Base-by-base conservation (phyloP, 30 jellyfish, hydroid and myxozoan species). In the Aurelia coerulea region DNA sequence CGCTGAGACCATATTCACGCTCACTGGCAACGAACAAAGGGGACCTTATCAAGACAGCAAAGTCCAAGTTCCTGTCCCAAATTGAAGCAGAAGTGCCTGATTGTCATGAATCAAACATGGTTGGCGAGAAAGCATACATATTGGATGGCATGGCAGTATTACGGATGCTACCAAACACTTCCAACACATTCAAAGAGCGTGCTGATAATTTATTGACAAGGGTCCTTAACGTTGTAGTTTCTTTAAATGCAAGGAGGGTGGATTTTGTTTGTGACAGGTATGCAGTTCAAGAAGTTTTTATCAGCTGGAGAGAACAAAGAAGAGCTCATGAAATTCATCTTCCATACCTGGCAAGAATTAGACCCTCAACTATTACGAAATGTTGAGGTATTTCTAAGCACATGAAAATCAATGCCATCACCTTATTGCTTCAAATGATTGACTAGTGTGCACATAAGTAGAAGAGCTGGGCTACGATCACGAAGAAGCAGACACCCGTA, bases 401-500 rank as follows among this genome's bases (percentile, higher is more conserved):
- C 96, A 87, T 68, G 88, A 78, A 72, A 79, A 42, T 32, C 62
- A 64, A 8, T 87, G 92, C 50, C 92, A 76, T 74, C 86, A 41
- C 54, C 70, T 82, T 19, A 15, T 19, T 2, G 83, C 80, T 49
- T 14, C 60, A 53, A 52, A 34, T 62, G 68, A 80, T 56, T 68
- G 46, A 62, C 62, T 82, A 35, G 90, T 81, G 68, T 52, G 77
- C 70, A 60, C 66, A 12, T 70, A 70, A 8, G 51, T 88, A 51
- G 59, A 83, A 23, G 97, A 69, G 83, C 80, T 90, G 75, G 42
- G 17, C 74, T 84, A 89, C 50, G 85, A 83, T 42, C 97, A 90
- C 73, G 96, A 90, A 77, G 96, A 83, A 85, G 96, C 92, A 41
- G 96, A 90, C 73, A 78, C 97, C 66, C 62, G 96, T 46, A 33